Evolutionary conservation across 2,888 invertebrate species (phyloP).

Genomic region (Epinotia demarniana): DNA sequence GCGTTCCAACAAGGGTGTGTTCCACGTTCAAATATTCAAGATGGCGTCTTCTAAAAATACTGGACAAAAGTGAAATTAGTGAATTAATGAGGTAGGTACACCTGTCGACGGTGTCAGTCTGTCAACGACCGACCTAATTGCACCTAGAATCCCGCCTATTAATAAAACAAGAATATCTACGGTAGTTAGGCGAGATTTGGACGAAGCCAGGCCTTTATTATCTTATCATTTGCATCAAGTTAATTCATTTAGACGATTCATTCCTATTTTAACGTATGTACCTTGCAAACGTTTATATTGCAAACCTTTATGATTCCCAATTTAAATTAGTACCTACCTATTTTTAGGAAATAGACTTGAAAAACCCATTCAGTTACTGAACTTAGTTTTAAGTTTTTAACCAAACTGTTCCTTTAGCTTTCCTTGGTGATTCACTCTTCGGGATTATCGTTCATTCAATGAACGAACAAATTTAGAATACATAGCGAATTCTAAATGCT

Average conservation of each 20-base stretch:
- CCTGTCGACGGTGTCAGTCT: conserved; percentile 48
- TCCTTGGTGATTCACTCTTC: conserved; percentile 30
- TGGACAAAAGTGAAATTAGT: conserved; percentile 42
- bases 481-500: conserved; percentile 50
- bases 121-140: conserved; percentile 67
- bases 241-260: neutral
- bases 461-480: conserved; percentile 55
- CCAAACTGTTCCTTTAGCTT: conserved; percentile 26
- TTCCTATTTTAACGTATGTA: neutral
- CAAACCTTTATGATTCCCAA: neutral
- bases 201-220: neutral
- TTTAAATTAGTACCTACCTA: neutral
- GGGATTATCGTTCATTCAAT: conserved; percentile 42
- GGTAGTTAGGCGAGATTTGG: conserved; percentile 23
- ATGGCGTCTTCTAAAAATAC: conserved; percentile 40
- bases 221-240: neutral
- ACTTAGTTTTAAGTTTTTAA: conserved; percentile 28
- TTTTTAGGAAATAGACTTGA: conserved; percentile 44
- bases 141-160: conserved; percentile 61
- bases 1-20: conserved; percentile 28
- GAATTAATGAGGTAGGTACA: conserved; percentile 38
- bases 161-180: conserved; percentile 36
- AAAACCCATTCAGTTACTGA: conserved; percentile 41
- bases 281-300: neutral
- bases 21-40: conserved; percentile 33